Evolutionary conservation across 2,113 vertebrate species (phyloP).

Genomic region (Boulengeromyrus knoepffleri): DNA sequence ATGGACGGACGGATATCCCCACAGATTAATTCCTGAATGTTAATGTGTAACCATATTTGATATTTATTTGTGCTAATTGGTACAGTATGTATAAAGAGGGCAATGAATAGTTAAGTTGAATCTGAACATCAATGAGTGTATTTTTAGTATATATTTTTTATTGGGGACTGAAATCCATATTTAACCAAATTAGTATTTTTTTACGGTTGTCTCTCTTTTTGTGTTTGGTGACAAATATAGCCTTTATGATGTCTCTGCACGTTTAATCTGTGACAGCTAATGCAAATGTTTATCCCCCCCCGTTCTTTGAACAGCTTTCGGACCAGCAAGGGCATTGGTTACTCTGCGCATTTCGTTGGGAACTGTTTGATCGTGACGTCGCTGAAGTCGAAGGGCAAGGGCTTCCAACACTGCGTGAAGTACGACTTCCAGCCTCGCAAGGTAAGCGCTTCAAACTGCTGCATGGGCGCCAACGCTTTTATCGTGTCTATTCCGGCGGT

Average conservation of each 20-base stretch:
- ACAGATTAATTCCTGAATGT: background rate
- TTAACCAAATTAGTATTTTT: background rate
- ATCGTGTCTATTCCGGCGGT: background rate
- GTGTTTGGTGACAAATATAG: background rate
- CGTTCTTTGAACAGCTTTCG: constrained; percentile 71
- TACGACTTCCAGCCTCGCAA: constrained; percentile 98
- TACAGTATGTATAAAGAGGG: background rate
- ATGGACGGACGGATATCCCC: background rate
- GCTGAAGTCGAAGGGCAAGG: constrained; percentile 97
- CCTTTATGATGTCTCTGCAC: background rate
- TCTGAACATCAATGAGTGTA: background rate
- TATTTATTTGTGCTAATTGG: background rate
- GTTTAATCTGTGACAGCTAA: background rate
- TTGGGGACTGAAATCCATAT: background rate
- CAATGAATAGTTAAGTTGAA: background rate
- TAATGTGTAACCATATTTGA: background rate
- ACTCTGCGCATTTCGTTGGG: constrained; percentile 98
- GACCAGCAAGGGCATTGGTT: constrained; percentile 98
- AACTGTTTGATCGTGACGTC: constrained; percentile 98
- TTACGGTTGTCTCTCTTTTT: background rate
- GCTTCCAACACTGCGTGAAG: constrained; percentile 98
- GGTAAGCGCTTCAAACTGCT: constrained; percentile 55
- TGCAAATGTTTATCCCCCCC: background rate
- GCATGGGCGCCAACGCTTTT: background rate
- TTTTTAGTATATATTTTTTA: background rate